Evolutionary conservation across 1,140 invertebrate genomes (phyloP), one percentile per base, ranked within the genome.

Genomic region (Bombus ignitus): DNA sequence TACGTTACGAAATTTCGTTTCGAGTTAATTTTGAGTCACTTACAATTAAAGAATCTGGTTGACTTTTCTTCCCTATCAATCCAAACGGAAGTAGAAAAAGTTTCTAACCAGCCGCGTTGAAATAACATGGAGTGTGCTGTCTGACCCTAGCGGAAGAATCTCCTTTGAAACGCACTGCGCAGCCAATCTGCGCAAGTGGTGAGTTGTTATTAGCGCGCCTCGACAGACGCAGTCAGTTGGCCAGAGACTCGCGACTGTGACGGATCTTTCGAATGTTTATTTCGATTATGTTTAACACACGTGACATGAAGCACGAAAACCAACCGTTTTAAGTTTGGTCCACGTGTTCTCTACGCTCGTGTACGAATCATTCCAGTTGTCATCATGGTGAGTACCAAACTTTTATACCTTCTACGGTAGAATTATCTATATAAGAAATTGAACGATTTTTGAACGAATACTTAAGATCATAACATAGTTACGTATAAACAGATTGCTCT

Each of bases 151-250:
- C 66, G 47, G 73, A 70, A 65, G 68, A 84, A 75, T 57, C 81
- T 66, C 57, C 57, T 76, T 39, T 32, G 83, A 18, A 28, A 15
- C 44, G 15, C 59, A 28, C n/a, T 76, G 89, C 89, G 88, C 88
- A 89, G 22, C 47, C 4, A 42, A 65, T 53, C 6, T 73, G 62
- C 77, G 78, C 71, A 89, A 66, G 62, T 73, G n/a, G 25, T 35
- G 62, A 59, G 84, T 71, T 82, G 85, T 72, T 88, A 88, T 88
- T 88, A 86, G 75, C 75, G 53, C 75, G 53, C 35, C 59, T 87
- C 66, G 47, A 13, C n/a, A 79, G 2, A 22, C 76, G 66, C 42
- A 66, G 85, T 82, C 88, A 92, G 91, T 92, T 78, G 72, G 68
- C 59, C 73, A 78, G 35, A 84, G 88, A 70, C 73, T n/a, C 65